phyloP scores from a whole-genome alignment of 2,113 vertebrate genomes.

The Gasterosteus nipponicus region DNA sequence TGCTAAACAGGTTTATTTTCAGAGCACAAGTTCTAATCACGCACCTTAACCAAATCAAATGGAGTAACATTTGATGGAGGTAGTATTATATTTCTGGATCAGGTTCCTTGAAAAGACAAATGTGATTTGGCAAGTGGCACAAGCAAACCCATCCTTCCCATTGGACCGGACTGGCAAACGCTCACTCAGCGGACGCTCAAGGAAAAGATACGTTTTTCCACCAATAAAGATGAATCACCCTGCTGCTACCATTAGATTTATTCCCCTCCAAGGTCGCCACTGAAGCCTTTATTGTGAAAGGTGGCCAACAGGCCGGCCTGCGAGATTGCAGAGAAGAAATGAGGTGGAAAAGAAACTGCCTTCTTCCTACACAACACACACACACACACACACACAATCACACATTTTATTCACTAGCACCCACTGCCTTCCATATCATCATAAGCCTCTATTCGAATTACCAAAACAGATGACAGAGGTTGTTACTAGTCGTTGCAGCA shows the following conservation, averaged over 20 bases:
- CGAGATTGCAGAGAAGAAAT: slow-evolving; percentile 55
- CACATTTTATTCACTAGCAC: slow-evolving; percentile 11
- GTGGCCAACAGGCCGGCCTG: slow-evolving; percentile 25
- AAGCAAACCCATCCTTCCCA: slow-evolving; percentile 58
- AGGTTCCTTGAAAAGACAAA: slow-evolving; percentile 58
- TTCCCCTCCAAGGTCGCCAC: slow-evolving; percentile 10
- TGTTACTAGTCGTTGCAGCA: slow-evolving; percentile 43
- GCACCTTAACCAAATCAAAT: slow-evolving; percentile 44
- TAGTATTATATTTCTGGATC: slow-evolving; percentile 61
- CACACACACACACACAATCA: slow-evolving; percentile 16
- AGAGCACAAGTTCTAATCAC: slow-evolving; percentile 28
- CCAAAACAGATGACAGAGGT: slow-evolving; percentile 22
- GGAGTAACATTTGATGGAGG: slow-evolving; percentile 41
- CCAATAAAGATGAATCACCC: slow-evolving; percentile 41
- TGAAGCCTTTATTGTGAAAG: slow-evolving; percentile 46
- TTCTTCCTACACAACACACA: slow-evolving; percentile 23
- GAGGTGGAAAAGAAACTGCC: slow-evolving; percentile 57
- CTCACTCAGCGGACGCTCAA: slow-evolving; percentile 25
- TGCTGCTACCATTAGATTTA: slow-evolving; percentile 45
- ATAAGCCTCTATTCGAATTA: slow-evolving; percentile 30
- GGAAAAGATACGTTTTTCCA: slow-evolving; percentile 19
- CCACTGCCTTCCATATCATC: slow-evolving; percentile 17
- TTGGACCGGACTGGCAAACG: slow-evolving; percentile 49
- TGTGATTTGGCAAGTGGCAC: slow-evolving; percentile 59
- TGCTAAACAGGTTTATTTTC: slow-evolving; percentile 58